Evolutionary conservation across 1,140 invertebrate species (phyloP), one percentile per base, ranked within the genome.

Genomic region (Brevipalpus yothersi): DNA sequence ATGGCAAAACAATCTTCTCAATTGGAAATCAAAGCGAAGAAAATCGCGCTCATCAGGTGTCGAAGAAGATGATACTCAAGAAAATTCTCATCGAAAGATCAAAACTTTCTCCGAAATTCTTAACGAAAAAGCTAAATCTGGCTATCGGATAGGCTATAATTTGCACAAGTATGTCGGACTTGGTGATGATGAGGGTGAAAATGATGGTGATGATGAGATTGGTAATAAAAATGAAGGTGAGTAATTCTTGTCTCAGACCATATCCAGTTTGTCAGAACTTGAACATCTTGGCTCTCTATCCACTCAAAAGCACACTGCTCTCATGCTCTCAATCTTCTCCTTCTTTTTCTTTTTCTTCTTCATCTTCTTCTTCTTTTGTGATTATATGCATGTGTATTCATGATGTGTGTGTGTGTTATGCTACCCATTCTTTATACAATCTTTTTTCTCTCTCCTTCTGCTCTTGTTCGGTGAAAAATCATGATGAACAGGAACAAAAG

Each of bases 21-120:
- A 86, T 73, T 91, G 87, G 87, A 91, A 90, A 73, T 85, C 82
- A 63, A 86, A 82, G 62, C 76, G 87, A 66, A 79, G 85, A 77
- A 60, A 64, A 60, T 88, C 19, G n/a, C 9, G 40, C 12, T n/a
- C 11, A 12, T 77, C 84, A 70, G 76, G 85, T 65, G 81, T 82
- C 72, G 73, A 83, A 67, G 82, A 85, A 70, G 80, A 86, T 67
- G 77, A 82, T 71, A 72, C 83, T 66, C 81, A 84, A 70, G 80
- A 86, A 67, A 61, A 65, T 59, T 63, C 67, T 75, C 63, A 77
- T 80, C 66, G 76, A 41, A 71, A 83, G 70, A 82, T 80, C 68
- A 92, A 91, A 76, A 92, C 88, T 47, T 94, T 91, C 75, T 86
- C 79, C 68, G 86, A 93, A 73, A 92, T 93, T 79, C 79, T 90